phyloP scores from a whole-genome alignment of 2,797 vertebrate genomes.

The Todus mexicanus region DNA sequence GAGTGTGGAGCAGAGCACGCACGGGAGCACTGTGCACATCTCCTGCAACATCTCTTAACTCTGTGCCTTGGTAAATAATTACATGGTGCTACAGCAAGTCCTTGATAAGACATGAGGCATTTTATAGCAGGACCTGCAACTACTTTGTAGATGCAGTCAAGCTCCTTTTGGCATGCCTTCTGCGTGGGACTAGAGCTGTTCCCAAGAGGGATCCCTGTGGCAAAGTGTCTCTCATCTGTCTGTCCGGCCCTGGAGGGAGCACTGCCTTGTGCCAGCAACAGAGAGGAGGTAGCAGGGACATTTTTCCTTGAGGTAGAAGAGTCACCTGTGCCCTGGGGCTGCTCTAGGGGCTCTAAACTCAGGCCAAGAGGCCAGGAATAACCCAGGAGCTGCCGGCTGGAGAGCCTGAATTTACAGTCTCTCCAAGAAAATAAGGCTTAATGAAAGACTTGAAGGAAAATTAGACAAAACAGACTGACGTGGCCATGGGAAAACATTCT shows the following conservation, averaged over 20 bases:
- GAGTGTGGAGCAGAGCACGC: not conserved
- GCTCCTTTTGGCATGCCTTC: not conserved
- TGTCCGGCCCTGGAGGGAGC: not conserved
- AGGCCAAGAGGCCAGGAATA: not conserved
- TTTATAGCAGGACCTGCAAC: not conserved
- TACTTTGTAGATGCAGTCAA: not conserved
- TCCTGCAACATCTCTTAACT: not conserved
- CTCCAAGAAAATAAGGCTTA: not conserved
- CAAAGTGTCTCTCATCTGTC: not conserved
- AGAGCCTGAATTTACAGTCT: not conserved
- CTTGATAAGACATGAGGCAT: not conserved
- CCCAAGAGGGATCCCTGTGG: not conserved
- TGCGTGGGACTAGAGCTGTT: not conserved
- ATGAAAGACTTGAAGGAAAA: not conserved
- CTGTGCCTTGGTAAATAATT: not conserved
- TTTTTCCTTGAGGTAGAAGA: not conserved
- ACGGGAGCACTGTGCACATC: not conserved
- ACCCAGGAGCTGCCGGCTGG: not conserved
- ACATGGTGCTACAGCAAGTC: not conserved
- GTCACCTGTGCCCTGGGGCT: not conserved
- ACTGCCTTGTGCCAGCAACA: accelerated
- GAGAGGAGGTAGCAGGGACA: not conserved
- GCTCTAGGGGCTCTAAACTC: not conserved
- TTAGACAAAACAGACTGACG: not conserved
- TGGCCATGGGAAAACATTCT: not conserved